Evolutionary conservation across 2,113 vertebrate species (phyloP).

Genomic region (Caracal caracal): DNA sequence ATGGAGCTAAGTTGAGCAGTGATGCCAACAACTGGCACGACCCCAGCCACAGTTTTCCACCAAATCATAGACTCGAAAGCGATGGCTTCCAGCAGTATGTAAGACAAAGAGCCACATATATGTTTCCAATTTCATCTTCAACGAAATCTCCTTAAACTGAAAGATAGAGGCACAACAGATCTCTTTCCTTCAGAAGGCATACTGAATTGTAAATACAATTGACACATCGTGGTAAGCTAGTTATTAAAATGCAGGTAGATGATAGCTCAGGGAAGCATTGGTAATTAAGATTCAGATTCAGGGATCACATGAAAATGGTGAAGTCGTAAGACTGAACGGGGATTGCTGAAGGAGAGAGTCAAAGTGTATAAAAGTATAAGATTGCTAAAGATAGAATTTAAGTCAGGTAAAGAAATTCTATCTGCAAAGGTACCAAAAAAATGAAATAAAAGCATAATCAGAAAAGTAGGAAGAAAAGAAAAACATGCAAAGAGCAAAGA

Average conservation of each 20-base stretch:
- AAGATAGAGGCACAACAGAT: fast-evolving
- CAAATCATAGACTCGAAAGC: neutral
- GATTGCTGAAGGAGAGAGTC: neutral
- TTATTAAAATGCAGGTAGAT: neutral
- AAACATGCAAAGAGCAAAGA: neutral
- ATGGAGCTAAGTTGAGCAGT: neutral
- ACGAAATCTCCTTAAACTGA: neutral
- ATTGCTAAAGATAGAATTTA: neutral
- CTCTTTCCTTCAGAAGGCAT: neutral
- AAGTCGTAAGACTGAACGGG: neutral
- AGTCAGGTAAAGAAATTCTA: neutral
- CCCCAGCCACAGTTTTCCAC: neutral
- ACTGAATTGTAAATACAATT: neutral
- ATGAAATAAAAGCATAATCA: neutral
- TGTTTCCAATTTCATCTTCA: neutral
- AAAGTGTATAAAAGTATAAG: neutral
- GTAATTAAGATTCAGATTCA: neutral
- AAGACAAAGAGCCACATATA: neutral
- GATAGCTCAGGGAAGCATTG: neutral
- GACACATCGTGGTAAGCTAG: neutral
- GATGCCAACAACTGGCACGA: neutral
- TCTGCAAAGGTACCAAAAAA: neutral
- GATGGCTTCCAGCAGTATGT: neutral
- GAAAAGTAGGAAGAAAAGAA: neutral
- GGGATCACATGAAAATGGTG: neutral